Evolutionary conservation across 2,888 invertebrate species (phyloP).

Genomic region (Cryptocephalus moraei): DNA sequence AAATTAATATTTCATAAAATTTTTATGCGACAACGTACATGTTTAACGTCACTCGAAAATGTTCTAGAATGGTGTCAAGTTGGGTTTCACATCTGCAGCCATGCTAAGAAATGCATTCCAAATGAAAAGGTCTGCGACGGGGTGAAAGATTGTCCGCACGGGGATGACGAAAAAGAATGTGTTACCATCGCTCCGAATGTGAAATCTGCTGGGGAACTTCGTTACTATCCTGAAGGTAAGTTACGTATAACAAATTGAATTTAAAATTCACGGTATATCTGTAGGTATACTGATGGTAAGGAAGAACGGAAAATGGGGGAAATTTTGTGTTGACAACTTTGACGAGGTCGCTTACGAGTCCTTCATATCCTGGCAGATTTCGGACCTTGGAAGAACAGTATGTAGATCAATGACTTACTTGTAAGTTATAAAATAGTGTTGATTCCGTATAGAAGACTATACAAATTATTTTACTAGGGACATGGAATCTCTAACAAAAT

Average conservation of each 20-base stretch:
- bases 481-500: slow-evolving; percentile 17
- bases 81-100: slow-evolving; percentile 64
- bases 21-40: not conserved
- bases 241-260: not conserved
- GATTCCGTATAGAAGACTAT: not conserved
- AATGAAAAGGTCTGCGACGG: slow-evolving; percentile 60
- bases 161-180: slow-evolving; percentile 68
- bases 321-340: slow-evolving; percentile 62
- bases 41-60: not conserved
- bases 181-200: slow-evolving; percentile 51
- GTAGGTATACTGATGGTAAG: slow-evolving; percentile 62
- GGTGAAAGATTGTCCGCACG: slow-evolving; percentile 56
- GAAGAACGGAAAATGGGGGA: slow-evolving; percentile 68
- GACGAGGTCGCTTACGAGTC: slow-evolving; percentile 48
- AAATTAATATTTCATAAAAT: not conserved
- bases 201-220: slow-evolving; percentile 47
- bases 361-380: slow-evolving; percentile 51
- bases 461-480: slow-evolving; percentile 13
- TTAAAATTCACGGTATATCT: slow-evolving; percentile 1
- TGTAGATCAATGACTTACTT: slow-evolving; percentile 68
- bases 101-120: slow-evolving; percentile 59
- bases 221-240: slow-evolving; percentile 51
- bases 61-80: slow-evolving; percentile 61
- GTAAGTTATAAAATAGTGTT: slow-evolving; percentile 39
- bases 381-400: slow-evolving; percentile 63